These are phyloP conservation scores for Mercenaria mercenaria DNA, from an alignment of 1,140 invertebrate genomes.

Conservation along the genomic window DNA sequence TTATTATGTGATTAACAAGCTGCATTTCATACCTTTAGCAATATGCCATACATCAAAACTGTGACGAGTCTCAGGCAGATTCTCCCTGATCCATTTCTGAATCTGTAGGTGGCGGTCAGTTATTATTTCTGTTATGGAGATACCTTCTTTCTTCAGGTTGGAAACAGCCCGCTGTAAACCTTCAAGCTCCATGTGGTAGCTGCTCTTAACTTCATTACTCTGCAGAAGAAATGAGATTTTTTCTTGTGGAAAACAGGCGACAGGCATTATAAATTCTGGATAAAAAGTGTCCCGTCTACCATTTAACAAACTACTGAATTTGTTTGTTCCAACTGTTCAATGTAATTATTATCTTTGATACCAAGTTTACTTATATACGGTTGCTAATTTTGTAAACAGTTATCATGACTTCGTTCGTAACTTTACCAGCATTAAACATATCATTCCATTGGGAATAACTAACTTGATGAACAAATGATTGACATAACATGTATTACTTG, in stretches of 20 bases:
- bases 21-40: slow-evolving; percentile 67
- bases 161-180: slow-evolving; percentile 46
- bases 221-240: slow-evolving; percentile 65
- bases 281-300: slow-evolving; percentile 3
- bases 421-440: too few species aligned
- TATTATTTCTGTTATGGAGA: slow-evolving; percentile 47
- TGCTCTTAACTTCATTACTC: slow-evolving; percentile 66
- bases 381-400: too few species aligned
- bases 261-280: too few species aligned
- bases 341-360: too few species aligned
- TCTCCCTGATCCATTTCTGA: slow-evolving; percentile 67
- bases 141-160: slow-evolving; percentile 17
- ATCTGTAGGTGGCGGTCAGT: slow-evolving; percentile 66
- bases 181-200: slow-evolving; percentile 65
- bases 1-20: neutral
- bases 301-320: neutral
- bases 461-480: neutral
- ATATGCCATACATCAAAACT: slow-evolving; percentile 72
- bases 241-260: too few species aligned
- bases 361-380: too few species aligned
- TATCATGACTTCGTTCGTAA: too few species aligned
- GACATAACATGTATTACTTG: neutral
- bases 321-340: too few species aligned
- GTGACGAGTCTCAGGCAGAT: slow-evolving; percentile 39
- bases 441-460: neutral